phyloP scores from a whole-genome alignment of 1,140 invertebrate genomes.

The Nasonia giraulti region DNA sequence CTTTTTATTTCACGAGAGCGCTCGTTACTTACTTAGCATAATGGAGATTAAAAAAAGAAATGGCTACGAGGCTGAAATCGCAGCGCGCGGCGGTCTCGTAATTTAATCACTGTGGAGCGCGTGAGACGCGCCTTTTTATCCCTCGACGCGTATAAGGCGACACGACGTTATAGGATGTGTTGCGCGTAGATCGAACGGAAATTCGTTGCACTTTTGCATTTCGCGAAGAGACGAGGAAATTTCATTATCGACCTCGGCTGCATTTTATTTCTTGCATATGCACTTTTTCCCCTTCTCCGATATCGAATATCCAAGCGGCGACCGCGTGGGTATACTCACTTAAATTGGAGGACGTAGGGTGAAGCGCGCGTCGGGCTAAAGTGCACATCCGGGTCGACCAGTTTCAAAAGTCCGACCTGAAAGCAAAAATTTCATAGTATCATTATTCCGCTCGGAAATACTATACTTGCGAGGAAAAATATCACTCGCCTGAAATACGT shows the following conservation, averaged over 20 bases:
- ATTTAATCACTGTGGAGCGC: slow-evolving; percentile 39
- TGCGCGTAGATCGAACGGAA: neutral
- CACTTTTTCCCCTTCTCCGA: neutral
- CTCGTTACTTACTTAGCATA: slow-evolving; percentile 47
- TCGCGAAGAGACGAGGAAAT: neutral
- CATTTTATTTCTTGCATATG: neutral
- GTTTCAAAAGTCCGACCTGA: slow-evolving; percentile 29
- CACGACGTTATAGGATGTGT: no score
- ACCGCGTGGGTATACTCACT: slow-evolving; percentile 32
- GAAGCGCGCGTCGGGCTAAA: slow-evolving; percentile 25
- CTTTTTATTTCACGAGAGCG: slow-evolving; percentile 34
- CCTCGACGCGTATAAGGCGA: no score
- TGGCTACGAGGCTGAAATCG: slow-evolving; percentile 9
- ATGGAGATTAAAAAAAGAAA: slow-evolving; percentile 48
- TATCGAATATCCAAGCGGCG: slow-evolving; percentile 1
- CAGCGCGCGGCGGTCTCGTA: neutral
- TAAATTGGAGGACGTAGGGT: slow-evolving; percentile 25
- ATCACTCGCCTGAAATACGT: neutral
- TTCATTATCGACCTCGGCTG: neutral
- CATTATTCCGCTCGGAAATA: neutral
- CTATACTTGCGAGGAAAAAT: no score
- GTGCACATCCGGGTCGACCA: slow-evolving; percentile 46
- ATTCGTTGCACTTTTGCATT: neutral
- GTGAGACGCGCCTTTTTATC: neutral
- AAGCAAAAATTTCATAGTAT: slow-evolving; percentile 6